Conservation (phyloP, 2,888 invertebrate genomes). For the Drosophila cracens region DNA sequence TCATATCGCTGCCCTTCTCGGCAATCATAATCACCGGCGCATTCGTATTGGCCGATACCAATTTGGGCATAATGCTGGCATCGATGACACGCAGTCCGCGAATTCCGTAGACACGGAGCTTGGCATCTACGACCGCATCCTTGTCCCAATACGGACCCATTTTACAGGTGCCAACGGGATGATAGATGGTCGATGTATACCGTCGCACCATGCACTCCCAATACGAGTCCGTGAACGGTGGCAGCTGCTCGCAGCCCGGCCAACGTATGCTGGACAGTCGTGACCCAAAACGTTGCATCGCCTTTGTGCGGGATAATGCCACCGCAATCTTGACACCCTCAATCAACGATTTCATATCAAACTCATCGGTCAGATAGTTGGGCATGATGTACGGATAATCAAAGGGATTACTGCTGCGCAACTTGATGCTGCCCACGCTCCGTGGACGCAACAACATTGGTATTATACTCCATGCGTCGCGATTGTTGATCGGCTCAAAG, state of each 20-base stretch:
- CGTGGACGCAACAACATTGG: conserved; percentile 94
- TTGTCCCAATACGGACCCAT: conserved; percentile 96
- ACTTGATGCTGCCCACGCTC: conserved; percentile 92
- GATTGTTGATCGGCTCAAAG: conserved; percentile 90
- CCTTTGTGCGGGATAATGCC: conserved; percentile 91
- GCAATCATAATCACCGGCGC: conserved; percentile 95
- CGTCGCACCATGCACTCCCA: conserved; percentile 95
- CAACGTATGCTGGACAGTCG: conserved; percentile 89
- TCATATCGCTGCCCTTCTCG: conserved; percentile 95
- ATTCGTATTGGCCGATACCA: conserved; percentile 94
- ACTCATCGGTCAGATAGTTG: conserved; percentile 93
- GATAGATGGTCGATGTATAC: conserved; percentile 93
- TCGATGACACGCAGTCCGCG: conserved; percentile 92
- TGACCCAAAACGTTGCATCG: conserved; percentile 91
- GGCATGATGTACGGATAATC: conserved; percentile 96
- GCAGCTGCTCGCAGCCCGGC: conserved; percentile 90
- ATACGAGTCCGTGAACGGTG: conserved; percentile 90
- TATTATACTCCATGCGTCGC: conserved; percentile 93
- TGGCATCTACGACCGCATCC: conserved; percentile 93
- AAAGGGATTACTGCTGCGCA: conserved; percentile 93
- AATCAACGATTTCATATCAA: conserved; percentile 91
- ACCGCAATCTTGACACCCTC: conserved; percentile 95
- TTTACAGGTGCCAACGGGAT: conserved; percentile 94
- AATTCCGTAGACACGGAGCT: conserved; percentile 92
- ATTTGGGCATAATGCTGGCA: conserved; percentile 94